phyloP scores from a whole-genome alignment of 2,113 vertebrate species.

The Dromaius novaehollandiae region DNA sequence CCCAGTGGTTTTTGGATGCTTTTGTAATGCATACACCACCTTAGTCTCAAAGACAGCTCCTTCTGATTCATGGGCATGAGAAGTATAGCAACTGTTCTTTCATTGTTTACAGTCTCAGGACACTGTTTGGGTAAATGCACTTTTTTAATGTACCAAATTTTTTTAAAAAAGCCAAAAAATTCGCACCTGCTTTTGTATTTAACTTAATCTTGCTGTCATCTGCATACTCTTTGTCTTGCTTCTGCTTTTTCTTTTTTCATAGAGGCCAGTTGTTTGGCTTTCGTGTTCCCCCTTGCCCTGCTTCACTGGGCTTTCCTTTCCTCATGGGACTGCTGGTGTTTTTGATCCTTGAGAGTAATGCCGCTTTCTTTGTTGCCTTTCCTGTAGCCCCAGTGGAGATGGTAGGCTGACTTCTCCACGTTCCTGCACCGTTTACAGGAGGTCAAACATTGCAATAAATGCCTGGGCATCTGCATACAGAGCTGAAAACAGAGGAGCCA shows the following conservation, averaged over 20 bases:
- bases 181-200: neutral
- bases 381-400: neutral
- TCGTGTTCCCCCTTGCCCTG: neutral
- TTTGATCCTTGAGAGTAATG: neutral
- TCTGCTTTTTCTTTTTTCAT: neutral
- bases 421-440: neutral
- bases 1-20: neutral
- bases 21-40: neutral
- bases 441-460: neutral
- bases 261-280: neutral
- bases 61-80: neutral
- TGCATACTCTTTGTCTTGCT: neutral
- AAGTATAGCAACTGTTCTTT: neutral
- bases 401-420: neutral
- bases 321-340: neutral
- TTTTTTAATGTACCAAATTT: neutral
- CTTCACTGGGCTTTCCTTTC: neutral
- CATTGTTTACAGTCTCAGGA: neutral
- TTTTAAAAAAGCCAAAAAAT: neutral
- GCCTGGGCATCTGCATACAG: neutral
- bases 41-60: neutral
- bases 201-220: neutral
- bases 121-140: neutral
- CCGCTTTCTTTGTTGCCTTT: neutral
- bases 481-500: neutral